Percentiles rank a stretch among this genome's conserved stretches.
These are phyloP conservation scores for Palaemon carinicauda DNA, from an alignment of 1,140 invertebrate genomes.

Conservation along the genomic window DNA sequence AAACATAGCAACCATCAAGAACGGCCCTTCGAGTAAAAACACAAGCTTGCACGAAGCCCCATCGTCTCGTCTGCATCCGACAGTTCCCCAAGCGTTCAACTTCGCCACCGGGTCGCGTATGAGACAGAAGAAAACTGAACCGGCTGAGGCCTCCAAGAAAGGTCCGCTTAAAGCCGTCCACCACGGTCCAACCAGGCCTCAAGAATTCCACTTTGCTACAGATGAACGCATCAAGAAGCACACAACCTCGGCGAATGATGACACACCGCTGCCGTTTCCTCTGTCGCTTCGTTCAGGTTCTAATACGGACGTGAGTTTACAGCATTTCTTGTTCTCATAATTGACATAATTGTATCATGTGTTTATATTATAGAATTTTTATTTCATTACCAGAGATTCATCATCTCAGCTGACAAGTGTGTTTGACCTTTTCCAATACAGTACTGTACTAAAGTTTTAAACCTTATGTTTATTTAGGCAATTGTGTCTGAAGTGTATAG, in stretches of 20 bases:
- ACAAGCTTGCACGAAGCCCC: not conserved
- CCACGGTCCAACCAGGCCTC: conserved; percentile 26
- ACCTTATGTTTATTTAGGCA: too few relatives aligned
- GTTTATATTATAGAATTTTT: too few relatives aligned
- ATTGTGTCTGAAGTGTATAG: too few relatives aligned
- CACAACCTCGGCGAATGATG: not conserved
- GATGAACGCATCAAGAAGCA: conserved; percentile 23
- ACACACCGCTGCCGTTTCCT: not conserved
- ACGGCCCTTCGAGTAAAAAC: not conserved
- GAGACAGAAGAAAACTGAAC: not conserved
- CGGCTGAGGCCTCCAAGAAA: not conserved
- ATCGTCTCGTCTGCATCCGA: not conserved
- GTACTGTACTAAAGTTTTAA: too few relatives aligned
- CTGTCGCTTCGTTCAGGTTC: conserved; percentile 12
- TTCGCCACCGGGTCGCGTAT: conserved; percentile 23
- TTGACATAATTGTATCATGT: too few relatives aligned
- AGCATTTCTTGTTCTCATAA: too few relatives aligned
- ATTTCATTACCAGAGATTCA: too few relatives aligned
- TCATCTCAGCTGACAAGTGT: too few relatives aligned
- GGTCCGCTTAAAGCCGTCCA: not conserved
- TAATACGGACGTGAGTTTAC: conserved; percentile 10
- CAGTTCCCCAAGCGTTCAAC: conserved; percentile 5
- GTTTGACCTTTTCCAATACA: too few relatives aligned
- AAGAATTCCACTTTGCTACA: conserved; percentile 43
- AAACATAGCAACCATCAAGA: not conserved